phyloP scores from a whole-genome alignment of 2,888 invertebrate genomes.

The Rhodophaea formosa region DNA sequence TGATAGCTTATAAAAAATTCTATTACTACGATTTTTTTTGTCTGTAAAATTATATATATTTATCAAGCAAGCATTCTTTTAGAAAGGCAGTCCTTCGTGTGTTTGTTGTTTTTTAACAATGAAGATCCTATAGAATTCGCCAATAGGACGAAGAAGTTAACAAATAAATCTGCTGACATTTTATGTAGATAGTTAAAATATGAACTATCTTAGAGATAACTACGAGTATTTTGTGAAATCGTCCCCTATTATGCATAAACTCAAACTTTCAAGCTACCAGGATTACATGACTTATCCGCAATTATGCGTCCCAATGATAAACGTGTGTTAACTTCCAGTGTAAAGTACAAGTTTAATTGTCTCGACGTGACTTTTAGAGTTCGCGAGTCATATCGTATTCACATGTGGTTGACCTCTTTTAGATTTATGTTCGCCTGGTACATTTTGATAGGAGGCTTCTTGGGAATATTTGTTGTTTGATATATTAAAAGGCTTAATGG shows the following conservation, averaged over 20 bases:
- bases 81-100: no score
- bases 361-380: constrained; percentile 17
- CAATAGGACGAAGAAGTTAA: no score
- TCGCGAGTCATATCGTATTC: constrained; percentile 12
- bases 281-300: constrained; percentile 1
- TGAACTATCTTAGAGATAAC: no score
- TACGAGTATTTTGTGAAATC: neutral
- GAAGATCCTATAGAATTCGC: no score
- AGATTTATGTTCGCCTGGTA: constrained; percentile 17
- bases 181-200: no score
- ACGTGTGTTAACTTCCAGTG: neutral
- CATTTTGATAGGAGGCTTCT: constrained; percentile 13
- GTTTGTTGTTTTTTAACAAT: no score
- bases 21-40: no score
- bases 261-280: neutral
- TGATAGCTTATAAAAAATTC: no score
- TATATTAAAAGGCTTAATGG: neutral
- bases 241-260: neutral
- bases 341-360: constrained; percentile 17
- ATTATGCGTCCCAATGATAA: neutral
- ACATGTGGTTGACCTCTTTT: constrained; percentile 18
- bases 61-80: no score
- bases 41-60: no score
- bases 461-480: constrained; percentile 11
- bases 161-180: no score